Conservation (phyloP, 64 coral and sea anemone genomes). For the Dendrophyllia cribrosa region DNA sequence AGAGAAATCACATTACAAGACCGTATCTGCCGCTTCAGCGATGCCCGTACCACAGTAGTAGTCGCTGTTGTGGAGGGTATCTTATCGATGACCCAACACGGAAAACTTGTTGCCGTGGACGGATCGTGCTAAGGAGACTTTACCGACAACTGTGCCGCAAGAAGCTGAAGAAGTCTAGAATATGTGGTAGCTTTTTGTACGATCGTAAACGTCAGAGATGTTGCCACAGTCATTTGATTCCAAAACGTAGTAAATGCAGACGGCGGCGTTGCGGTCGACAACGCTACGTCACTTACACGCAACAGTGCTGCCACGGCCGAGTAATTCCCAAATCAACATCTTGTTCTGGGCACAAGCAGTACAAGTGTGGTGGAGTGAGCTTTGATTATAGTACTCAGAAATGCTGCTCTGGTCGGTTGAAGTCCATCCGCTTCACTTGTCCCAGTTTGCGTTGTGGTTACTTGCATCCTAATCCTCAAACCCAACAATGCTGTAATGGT, state of each 20-base stretch:
- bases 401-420: constrained; percentile 1
- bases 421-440: neutral
- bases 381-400: neutral
- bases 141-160: neutral
- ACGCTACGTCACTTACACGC: neutral
- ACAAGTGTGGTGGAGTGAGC: neutral
- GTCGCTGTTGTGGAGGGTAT: neutral
- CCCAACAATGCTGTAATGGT: neutral
- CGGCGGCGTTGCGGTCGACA: neutral
- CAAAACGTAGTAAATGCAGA: neutral
- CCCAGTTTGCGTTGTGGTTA: neutral
- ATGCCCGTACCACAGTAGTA: neutral
- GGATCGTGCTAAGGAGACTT: neutral
- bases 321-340: neutral
- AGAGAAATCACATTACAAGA: neutral
- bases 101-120: neutral
- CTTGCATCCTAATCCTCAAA: neutral
- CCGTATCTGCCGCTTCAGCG: neutral
- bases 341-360: neutral
- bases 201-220: neutral
- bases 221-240: neutral
- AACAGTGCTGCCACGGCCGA: neutral
- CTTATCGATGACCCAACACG: neutral
- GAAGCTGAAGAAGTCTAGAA: neutral
- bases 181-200: neutral